Conservation (phyloP, 2,113 vertebrate genomes). For the Nesoenas mayeri region DNA sequence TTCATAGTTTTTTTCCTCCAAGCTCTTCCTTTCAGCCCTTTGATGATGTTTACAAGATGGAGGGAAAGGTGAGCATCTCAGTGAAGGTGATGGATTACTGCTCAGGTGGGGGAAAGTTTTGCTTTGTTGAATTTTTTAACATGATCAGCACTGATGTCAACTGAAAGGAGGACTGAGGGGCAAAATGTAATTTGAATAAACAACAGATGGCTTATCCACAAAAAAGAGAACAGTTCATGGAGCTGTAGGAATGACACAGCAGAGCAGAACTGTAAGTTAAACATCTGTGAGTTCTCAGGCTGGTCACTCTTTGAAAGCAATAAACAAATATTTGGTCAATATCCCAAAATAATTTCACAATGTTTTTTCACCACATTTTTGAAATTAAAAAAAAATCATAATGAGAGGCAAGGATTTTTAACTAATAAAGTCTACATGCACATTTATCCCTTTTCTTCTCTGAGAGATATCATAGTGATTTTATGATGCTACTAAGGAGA, state of each 20-base stretch:
- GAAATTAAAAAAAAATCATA: background rate
- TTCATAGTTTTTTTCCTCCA: background rate
- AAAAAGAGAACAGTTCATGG: background rate
- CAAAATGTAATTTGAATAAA: background rate
- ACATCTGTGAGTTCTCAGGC: background rate
- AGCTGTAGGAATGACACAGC: background rate
- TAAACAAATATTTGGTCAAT: background rate
- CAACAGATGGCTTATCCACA: background rate
- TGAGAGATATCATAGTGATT: background rate
- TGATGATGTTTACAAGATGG: background rate
- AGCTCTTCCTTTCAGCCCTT: background rate
- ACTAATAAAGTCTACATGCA: background rate
- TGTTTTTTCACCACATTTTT: background rate
- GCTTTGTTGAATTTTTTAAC: background rate
- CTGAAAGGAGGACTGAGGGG: background rate
- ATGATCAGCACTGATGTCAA: background rate
- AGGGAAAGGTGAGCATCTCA: background rate
- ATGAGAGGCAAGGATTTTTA: background rate
- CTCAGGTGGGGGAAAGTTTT: background rate
- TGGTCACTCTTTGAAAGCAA: background rate
- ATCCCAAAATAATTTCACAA: background rate
- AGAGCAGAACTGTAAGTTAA: background rate
- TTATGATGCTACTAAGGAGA: constrained; percentile 45
- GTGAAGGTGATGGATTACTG: background rate
- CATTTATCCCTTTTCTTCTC: background rate